Evolutionary conservation across 2,797 vertebrate genomes (phyloP), one percentile per base, ranked within the genome.

Genomic region (Enteromius treurensis): DNA sequence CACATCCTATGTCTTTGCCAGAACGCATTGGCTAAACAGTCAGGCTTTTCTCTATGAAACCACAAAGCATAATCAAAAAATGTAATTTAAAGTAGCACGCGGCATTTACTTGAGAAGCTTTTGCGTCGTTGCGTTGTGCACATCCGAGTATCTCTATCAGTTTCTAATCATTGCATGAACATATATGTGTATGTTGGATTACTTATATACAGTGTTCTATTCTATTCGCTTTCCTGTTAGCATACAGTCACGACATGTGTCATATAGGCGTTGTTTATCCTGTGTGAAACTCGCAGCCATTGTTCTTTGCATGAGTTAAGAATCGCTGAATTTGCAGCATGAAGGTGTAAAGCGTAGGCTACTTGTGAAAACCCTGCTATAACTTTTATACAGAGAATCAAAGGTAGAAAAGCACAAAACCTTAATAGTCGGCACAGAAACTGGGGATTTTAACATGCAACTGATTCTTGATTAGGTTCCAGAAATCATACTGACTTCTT

Each of bases 321-420:
- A 32, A 40, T 21, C n/a, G 14, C 11, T 51, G 26, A 29, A 77
- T 85, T 80, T 80, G 77, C 77, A 85, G 6, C 65, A 58, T 80
- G 58, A 60, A 55, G 49, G 64, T 81, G 69, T 26, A 6, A 21
- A 37, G 71, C 49, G 34, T 23, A 23, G 53, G 53, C n/a, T 58
- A 53, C 47, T 29, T 29, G 62, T 34, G 32, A 29, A 58, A 76
- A 51, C 21, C 26, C 53, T 81, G 15, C 6, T 2, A 29, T 1
- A 26, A 26, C 47, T 64, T 80, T 29, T 74, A 69, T 47, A 45
- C 69, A 26, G 45, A 49, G 5, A 32, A 17, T 29, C 58, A 67
- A 71, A 77, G 4, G 29, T 70, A 26, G 23, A 13, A 13, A 29
- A 26, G n/a, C 2, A 21, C 13, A 34, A 11, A 10, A 51, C 3